Base-by-base conservation (phyloP, 2,888 invertebrate species). In the Chrysina gloriosa region DNA sequence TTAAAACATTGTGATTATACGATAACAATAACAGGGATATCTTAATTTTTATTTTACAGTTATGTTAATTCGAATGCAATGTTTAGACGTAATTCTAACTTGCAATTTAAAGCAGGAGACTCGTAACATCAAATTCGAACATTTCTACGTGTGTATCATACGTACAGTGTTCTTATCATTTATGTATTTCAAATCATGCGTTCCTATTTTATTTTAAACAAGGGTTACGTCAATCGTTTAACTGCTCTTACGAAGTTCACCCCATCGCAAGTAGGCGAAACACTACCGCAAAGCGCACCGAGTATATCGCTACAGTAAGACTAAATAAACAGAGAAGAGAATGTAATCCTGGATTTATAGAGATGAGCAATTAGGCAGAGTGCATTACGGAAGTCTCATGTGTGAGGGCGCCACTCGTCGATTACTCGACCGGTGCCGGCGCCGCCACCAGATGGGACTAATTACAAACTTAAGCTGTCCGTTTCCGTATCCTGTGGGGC, bases 371-470 rank as follows among this genome's bases (percentile, higher is more conserved):
- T 81, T 81, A 81, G 79, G 75, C 76, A 76, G 77, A 79, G 79
- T 79, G 79, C 80, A 79, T 79, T 78, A 78, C 77, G 72, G 73
- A 77, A 80, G 83, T 78, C 82, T 81, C 83, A 83, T 83, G 83
- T 83, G 83, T 83, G 83, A 81, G 80, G 80, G 78, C 79, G 79
- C 78, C 76, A 79, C 77, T 81, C 80, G 81, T 82, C 82, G 82
- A 82, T 83, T 83, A 81, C 82, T 81, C 79, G 80, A 78, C 77
- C 81, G 78, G 77, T 79, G 77, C 77, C 77, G 79, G 78, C 78
- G 78, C 79, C 76, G 77, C 79, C 78, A 79, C 83, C 83, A 83
- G 83, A 83, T 83, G 83, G 83, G 83, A 82, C 83, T 83, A 83
- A 83, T 83, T 83, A 83, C 81, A 76, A 81, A 82, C 82, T 82